These are phyloP conservation scores for Hetaerina titia DNA, from an alignment of 2,888 invertebrate species.

Conservation along the genomic window DNA sequence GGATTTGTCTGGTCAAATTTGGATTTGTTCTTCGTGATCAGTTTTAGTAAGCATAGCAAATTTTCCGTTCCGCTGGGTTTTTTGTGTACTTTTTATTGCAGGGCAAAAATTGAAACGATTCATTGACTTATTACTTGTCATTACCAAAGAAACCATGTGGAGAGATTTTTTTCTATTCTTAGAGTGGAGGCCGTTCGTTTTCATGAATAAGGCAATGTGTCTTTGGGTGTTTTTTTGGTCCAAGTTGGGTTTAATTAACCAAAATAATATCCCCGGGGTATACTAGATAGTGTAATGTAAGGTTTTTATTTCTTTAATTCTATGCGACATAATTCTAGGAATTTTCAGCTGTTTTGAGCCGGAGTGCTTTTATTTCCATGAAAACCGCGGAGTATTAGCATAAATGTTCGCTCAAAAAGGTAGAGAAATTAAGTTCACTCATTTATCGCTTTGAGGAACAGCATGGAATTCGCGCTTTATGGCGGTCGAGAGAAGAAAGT, in stretches of 20 bases:
- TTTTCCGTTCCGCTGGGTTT: too few species aligned
- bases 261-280: not conserved
- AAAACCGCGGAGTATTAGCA: not conserved
- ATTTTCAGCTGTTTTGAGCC: not conserved
- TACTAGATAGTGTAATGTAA: not conserved
- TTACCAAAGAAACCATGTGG: too few species aligned
- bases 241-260: not conserved
- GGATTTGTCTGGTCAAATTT: too few species aligned
- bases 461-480: not conserved
- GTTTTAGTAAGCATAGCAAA: too few species aligned
- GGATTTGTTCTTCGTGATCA: too few species aligned
- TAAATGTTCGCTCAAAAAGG: constrained; percentile 12
- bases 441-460: not conserved
- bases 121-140: not conserved
- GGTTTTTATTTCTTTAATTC: not conserved
- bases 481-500: not conserved
- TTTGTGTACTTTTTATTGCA: too few species aligned
- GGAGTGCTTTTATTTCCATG: not conserved
- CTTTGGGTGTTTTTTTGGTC: not conserved
- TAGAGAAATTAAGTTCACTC: constrained; percentile 2
- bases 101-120: too few species aligned
- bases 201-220: not conserved
- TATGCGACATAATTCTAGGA: not conserved
- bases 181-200: not conserved
- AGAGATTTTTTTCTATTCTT: not conserved